Evolutionary conservation across 2,113 vertebrate genomes (phyloP).

Genomic region (Silurus asotus): DNA sequence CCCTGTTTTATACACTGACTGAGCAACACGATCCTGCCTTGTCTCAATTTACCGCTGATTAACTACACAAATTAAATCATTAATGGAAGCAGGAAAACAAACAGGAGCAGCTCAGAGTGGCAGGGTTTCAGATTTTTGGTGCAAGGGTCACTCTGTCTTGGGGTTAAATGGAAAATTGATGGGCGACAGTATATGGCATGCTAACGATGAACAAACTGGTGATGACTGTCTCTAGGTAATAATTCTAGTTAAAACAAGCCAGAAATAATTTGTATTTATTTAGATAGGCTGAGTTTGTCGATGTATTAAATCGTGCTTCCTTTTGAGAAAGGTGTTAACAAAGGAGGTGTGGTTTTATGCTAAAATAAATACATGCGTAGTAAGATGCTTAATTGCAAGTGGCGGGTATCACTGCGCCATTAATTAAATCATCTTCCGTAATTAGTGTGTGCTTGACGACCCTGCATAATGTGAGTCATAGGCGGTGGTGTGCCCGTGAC

Average conservation of each 20-base stretch:
- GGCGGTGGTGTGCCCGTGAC: constrained; percentile 68
- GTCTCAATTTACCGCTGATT: constrained; percentile 42
- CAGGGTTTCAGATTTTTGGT: neutral
- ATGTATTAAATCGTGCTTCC: neutral
- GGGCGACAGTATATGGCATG: neutral
- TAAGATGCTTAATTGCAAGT: constrained; percentile 73
- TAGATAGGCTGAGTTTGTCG: neutral
- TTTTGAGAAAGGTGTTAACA: neutral
- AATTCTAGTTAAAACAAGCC: neutral
- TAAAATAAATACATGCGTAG: constrained; percentile 64
- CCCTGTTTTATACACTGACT: constrained; percentile 16
- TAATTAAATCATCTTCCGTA: constrained; percentile 78
- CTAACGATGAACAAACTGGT: neutral
- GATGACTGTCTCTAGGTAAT: neutral
- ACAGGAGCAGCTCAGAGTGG: constrained; percentile 11
- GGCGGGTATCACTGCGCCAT: constrained; percentile 73
- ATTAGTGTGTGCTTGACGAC: constrained; percentile 70
- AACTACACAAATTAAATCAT: constrained; percentile 40
- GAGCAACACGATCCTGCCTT: constrained; percentile 23
- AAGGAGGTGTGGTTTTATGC: neutral
- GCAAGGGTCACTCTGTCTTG: constrained; percentile 8
- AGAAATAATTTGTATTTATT: neutral
- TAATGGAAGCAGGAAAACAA: constrained; percentile 41
- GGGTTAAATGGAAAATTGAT: neutral
- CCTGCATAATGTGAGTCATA: constrained; percentile 62